These are phyloP conservation scores for Cichladusa arquata DNA, from an alignment of 2,113 vertebrate species.

Conservation along the genomic window DNA sequence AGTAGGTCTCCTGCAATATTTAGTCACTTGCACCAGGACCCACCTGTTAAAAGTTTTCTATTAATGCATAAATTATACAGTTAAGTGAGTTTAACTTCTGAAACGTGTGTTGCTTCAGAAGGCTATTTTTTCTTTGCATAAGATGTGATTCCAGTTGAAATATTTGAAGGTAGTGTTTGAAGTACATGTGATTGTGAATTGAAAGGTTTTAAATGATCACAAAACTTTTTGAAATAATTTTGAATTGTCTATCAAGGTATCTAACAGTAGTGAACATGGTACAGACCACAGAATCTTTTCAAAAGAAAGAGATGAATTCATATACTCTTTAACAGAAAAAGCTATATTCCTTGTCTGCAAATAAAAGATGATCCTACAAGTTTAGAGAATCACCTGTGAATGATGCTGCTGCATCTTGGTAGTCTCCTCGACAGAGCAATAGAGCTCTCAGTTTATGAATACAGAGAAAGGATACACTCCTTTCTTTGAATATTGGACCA, in stretches of 20 bases:
- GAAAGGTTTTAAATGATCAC: not conserved
- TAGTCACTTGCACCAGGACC: not conserved
- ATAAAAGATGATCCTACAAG: not conserved
- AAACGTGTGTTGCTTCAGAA: not conserved
- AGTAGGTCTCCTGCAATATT: not conserved
- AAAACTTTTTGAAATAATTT: not conserved
- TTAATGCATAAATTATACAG: not conserved
- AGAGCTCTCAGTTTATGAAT: not conserved
- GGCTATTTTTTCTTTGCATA: not conserved
- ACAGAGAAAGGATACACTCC: not conserved
- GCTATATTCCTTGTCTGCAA: not conserved
- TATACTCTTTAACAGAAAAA: not conserved
- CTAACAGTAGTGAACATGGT: not conserved
- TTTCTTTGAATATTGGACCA: not conserved
- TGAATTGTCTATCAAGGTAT: not conserved
- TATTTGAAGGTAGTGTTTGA: not conserved
- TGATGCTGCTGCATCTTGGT: not conserved
- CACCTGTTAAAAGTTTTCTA: not conserved
- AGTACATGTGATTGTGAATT: not conserved
- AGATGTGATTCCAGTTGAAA: not conserved
- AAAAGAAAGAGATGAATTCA: not conserved
- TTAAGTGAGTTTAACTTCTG: not conserved
- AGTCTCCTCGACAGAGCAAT: not conserved
- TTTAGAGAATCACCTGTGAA: not conserved
- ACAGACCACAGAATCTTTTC: not conserved